These are phyloP conservation scores for Menidia menidia DNA, from an alignment of 2,797 vertebrate genomes.

Conservation along the genomic window DNA sequence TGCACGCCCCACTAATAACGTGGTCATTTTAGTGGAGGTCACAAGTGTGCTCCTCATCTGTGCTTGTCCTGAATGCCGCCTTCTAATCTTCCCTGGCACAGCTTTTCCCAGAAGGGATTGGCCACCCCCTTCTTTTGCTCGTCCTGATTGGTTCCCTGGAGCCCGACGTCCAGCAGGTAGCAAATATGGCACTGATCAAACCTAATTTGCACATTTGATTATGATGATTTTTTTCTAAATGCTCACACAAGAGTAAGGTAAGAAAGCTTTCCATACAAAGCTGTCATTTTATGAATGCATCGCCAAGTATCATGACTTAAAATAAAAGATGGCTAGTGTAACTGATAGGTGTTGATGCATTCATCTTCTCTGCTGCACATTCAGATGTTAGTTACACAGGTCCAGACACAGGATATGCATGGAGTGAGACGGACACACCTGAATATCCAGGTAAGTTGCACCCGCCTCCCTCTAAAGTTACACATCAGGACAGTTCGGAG, in stretches of 20 bases:
- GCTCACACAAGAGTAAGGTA: neutral
- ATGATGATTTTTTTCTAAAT: conserved; percentile 1
- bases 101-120: conserved; percentile 84
- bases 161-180: conserved; percentile 84
- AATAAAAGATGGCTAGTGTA: no score
- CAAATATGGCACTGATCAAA: conserved; percentile 19
- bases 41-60: conserved; percentile 53
- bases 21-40: conserved; percentile 58
- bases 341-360: conserved; percentile 48
- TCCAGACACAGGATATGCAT: conserved; percentile 81
- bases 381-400: conserved; percentile 81
- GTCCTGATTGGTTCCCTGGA: conserved; percentile 81
- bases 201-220: neutral
- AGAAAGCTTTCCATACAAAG: neutral
- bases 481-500: conserved; percentile 17
- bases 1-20: conserved; percentile 54
- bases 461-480: neutral
- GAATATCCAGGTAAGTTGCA: conserved; percentile 79
- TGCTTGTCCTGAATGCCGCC: conserved; percentile 65
- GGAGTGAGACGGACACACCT: conserved; percentile 75
- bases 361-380: conserved; percentile 70
- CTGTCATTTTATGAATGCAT: neutral
- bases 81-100: conserved; percentile 75
- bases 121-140: conserved; percentile 71
- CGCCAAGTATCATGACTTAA: neutral